phyloP scores from a whole-genome alignment of 2,888 invertebrate genomes.

The Xestia ashworthii region DNA sequence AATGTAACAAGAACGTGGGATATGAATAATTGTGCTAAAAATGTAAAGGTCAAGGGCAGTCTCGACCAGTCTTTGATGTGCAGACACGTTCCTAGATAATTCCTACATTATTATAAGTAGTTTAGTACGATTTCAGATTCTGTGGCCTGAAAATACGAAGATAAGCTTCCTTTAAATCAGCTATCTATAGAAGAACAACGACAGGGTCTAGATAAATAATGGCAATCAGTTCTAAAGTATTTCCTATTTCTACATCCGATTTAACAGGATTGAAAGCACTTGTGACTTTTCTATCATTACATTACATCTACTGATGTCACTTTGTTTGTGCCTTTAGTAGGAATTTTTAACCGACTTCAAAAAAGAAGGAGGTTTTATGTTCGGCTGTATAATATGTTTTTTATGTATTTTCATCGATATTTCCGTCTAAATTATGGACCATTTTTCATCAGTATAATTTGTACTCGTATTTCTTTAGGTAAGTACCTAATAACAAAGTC shows the following conservation, averaged over 20 bases:
- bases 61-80: not conserved
- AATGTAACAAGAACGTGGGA: slow-evolving; percentile 23
- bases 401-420: too few species aligned
- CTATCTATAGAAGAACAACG: not conserved
- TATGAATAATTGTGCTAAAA: slow-evolving; percentile 41
- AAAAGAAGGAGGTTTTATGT: too few species aligned
- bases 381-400: too few species aligned
- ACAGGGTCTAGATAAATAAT: not conserved
- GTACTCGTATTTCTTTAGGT: too few species aligned
- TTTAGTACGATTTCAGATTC: not conserved
- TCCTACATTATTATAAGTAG: not conserved
- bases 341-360: too few species aligned
- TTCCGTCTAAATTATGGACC: too few species aligned
- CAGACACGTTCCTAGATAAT: not conserved
- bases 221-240: not conserved
- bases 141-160: not conserved
- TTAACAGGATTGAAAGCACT: not conserved
- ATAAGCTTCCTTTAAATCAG: not conserved
- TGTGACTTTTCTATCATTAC: too few species aligned
- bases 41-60: not conserved
- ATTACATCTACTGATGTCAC: too few species aligned
- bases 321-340: too few species aligned
- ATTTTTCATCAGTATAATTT: too few species aligned
- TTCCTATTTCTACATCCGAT: not conserved
- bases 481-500: too few species aligned